Evolutionary conservation across 92 coral and sea anemone genomes (phyloP), one percentile per base, ranked within the genome.

Genomic region (Nematostella vectensis): DNA sequence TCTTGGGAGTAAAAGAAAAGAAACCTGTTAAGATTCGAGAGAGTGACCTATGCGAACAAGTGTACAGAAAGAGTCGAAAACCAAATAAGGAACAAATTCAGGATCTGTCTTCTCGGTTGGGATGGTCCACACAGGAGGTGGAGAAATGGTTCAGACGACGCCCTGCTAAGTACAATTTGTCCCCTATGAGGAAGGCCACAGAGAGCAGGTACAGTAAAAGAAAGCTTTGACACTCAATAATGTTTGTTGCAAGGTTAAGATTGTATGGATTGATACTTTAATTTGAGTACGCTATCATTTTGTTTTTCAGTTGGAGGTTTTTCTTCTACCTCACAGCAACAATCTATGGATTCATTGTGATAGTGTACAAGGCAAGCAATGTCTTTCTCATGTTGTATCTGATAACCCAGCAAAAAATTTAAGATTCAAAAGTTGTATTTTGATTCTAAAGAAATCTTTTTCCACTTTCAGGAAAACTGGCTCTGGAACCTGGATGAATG

Each of bases 261-360:
- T 59, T 38, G 11, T n/a, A 33, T 45, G 29, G 1, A 3, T 12
- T 6, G 30, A 4, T 29, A 17, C 21, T 25, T 53, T 3, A 0
- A 17, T 48, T 8, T 20, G 0, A 4, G 23, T 29, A 8, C 29
- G 10, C 16, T 15, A 47, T 15, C 58, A 27, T 57, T 25, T 27
- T 68, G 20, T 6, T 3, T 57, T 57, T 2, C 23, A 80, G 87
- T 48, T 80, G 87, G 87, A 63, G 87, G 21, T 74, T 80, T 29
- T 11, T 69, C 1, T 80, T 80, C 33, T 80, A 80, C 54, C 72
- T 56, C 44, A 12, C 58, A 19, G 70, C 68, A 30, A 61, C 79
- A 24, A 48, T 73, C 21, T 67, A 57, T 74, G 87, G 87, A 1
- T n/a, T n/a, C n/a, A 55, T 29, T 25, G 3, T 59, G 27, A 39